phyloP scores from a whole-genome alignment of 92 coral and sea anemone species.

The Zoanthus sociatus region DNA sequence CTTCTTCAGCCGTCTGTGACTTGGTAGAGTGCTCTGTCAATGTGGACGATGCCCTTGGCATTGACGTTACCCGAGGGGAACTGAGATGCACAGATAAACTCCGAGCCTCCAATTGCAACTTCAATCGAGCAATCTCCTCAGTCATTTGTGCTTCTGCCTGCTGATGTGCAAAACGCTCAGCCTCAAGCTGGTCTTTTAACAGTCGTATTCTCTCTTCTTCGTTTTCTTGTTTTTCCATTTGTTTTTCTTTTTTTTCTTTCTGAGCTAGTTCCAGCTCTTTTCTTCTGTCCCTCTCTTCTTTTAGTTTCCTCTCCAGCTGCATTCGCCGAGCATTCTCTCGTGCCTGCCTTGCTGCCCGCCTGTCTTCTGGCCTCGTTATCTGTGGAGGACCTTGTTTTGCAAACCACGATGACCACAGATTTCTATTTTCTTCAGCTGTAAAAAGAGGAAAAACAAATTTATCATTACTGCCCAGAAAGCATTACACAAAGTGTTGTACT shows the following conservation, averaged over 20 bases:
- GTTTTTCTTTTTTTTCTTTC: slow-evolving; percentile 49
- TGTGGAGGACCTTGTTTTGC: slow-evolving; percentile 59
- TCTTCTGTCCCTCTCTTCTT: slow-evolving; percentile 36
- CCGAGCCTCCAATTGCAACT: slow-evolving; percentile 58
- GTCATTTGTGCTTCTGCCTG: slow-evolving; percentile 65
- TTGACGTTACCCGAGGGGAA: slow-evolving; percentile 30
- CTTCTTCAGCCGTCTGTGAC: slow-evolving; percentile 34
- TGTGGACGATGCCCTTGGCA: slow-evolving; percentile 49
- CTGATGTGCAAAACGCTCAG: slow-evolving; percentile 60
- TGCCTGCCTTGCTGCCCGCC: slow-evolving; percentile 78
- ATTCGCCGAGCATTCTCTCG: slow-evolving; percentile 74
- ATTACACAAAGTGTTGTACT: too few relatives aligned
- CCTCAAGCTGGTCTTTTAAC: slow-evolving; percentile 65
- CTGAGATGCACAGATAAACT: slow-evolving; percentile 22
- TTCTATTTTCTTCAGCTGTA: slow-evolving; percentile 56
- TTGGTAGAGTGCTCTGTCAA: slow-evolving; percentile 31
- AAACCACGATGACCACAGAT: slow-evolving; percentile 86
- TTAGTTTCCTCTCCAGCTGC: slow-evolving; percentile 53
- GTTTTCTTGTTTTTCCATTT: slow-evolving; percentile 53
- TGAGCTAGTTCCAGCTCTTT: background rate
- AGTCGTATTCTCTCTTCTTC: slow-evolving; percentile 61
- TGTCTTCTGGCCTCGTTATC: slow-evolving; percentile 75
- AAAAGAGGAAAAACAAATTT: background rate
- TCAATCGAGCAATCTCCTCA: slow-evolving; percentile 67
- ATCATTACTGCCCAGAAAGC: background rate